Evolutionary conservation across 2,797 vertebrate species (phyloP).

Genomic region (Glyptemys insculpta): DNA sequence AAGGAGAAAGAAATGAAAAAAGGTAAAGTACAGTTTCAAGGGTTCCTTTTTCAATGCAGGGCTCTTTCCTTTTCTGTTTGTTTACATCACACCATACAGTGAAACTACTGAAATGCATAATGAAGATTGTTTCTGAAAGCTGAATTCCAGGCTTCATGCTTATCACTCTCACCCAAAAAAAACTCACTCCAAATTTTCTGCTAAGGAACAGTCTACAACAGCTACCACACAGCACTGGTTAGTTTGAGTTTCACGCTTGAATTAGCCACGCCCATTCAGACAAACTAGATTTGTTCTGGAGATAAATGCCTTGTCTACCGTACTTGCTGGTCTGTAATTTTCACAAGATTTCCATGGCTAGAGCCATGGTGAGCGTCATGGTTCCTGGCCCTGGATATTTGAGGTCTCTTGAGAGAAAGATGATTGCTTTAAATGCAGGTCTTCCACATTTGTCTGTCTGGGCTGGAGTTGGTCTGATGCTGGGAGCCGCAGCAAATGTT

Average conservation of each 20-base stretch:
- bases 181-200: neutral
- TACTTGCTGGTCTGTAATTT: rapidly evolving
- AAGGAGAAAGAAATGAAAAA: conserved; percentile 99
- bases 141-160: neutral
- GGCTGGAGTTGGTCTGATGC: rapidly evolving
- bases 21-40: conserved; percentile 82
- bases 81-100: neutral
- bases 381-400: neutral
- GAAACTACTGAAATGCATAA: neutral
- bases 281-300: neutral
- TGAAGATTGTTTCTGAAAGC: neutral
- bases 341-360: rapidly evolving
- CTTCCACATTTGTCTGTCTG: rapidly evolving
- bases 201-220: too few species aligned
- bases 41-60: neutral
- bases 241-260: rapidly evolving
- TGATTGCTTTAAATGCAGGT: neutral
- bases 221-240: rapidly evolving
- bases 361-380: rapidly evolving
- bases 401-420: neutral
- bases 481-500: too few species aligned
- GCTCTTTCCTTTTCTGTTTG: neutral
- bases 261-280: neutral
- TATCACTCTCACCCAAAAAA: too few species aligned
- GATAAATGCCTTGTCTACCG: rapidly evolving